Evolutionary conservation across 2,888 invertebrate species (phyloP).

Genomic region (Esperia sulphurella): DNA sequence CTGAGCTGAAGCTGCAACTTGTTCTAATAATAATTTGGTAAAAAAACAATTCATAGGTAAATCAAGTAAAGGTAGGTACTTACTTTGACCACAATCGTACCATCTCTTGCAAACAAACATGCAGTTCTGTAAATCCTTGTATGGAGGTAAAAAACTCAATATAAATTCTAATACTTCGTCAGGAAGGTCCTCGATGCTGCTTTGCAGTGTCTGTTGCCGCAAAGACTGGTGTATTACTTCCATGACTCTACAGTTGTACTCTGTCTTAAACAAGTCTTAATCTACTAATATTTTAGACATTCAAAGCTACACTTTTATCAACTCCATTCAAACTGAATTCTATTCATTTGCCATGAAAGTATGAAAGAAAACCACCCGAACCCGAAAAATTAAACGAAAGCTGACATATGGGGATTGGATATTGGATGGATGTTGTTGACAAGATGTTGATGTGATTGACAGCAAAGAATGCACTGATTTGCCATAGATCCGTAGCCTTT

Average conservation of each 20-base stretch:
- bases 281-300: background rate
- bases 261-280: background rate
- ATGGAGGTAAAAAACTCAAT: slow-evolving; percentile 92
- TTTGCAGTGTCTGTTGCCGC: slow-evolving; percentile 47
- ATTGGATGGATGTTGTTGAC: too few species aligned
- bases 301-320: background rate
- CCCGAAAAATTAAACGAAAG: too few species aligned
- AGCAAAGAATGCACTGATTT: too few species aligned
- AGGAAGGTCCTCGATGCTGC: slow-evolving; percentile 85
- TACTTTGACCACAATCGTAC: slow-evolving; percentile 91
- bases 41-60: background rate
- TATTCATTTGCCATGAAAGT: too few species aligned
- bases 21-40: background rate
- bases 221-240: slow-evolving; percentile 54
- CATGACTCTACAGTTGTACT: slow-evolving; percentile 29
- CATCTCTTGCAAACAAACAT: slow-evolving; percentile 92
- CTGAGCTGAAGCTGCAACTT: background rate
- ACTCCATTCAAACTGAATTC: background rate
- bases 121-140: slow-evolving; percentile 92
- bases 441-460: too few species aligned
- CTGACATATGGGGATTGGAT: too few species aligned
- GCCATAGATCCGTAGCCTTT: too few species aligned
- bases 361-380: too few species aligned
- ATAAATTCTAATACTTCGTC: slow-evolving; percentile 97
- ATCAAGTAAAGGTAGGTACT: slow-evolving; percentile 39